A percentile compares a stretch with the other conserved stretches of the same genome.
Evolutionary conservation across 2,888 invertebrate genomes (phyloP).

Genomic region (Caenorhabditis sp.): DNA sequence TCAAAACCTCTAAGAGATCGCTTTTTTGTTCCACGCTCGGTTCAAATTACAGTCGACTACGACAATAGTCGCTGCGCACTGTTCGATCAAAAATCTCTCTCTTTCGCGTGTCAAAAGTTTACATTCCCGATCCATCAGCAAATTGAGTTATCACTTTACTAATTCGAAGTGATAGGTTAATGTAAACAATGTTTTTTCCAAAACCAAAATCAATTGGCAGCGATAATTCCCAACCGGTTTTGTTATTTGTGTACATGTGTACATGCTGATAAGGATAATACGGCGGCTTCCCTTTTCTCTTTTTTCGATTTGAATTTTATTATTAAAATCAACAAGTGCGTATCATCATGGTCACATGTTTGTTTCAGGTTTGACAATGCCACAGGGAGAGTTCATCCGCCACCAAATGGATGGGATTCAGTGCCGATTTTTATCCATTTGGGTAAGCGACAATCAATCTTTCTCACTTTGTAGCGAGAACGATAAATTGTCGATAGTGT

Average conservation of each 20-base stretch:
- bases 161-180: constrained; percentile 61
- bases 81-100: constrained; percentile 42
- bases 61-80: constrained; percentile 1
- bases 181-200: constrained; percentile 65
- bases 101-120: constrained; percentile 22
- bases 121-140: constrained; percentile 23
- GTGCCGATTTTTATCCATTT: constrained; percentile 71
- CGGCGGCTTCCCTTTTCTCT: constrained; percentile 13
- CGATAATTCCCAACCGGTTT: constrained; percentile 50
- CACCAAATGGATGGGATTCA: constrained; percentile 71
- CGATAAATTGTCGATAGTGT: constrained; percentile 25
- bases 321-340: neutral
- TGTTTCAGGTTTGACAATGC: constrained; percentile 69
- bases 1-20: neutral
- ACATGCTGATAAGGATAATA: constrained; percentile 30
- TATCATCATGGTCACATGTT: neutral
- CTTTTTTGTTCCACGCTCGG: neutral
- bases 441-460: constrained; percentile 60
- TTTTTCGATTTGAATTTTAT: neutral
- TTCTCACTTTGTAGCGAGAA: constrained; percentile 18
- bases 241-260: constrained; percentile 10
- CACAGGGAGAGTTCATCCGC: constrained; percentile 71
- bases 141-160: constrained; percentile 42
- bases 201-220: constrained; percentile 54
- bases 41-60: too few species aligned